A percentile compares a stretch with the other conserved stretches of the same genome.
These are phyloP conservation scores for Cephus rjabovi DNA, from an alignment of 2,888 invertebrate genomes.

Conservation along the genomic window DNA sequence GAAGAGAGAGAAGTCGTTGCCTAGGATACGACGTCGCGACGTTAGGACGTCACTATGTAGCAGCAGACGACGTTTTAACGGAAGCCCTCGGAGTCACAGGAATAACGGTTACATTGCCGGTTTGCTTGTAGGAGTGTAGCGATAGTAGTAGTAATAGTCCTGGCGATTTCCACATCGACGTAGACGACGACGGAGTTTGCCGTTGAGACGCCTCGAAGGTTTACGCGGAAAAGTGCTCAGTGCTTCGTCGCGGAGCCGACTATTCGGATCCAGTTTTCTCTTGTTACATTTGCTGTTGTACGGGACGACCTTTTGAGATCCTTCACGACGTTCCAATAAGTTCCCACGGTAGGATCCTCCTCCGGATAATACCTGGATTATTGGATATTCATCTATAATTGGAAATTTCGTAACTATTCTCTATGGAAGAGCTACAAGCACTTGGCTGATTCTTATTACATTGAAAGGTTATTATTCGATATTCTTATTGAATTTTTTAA, in stretches of 20 bases:
- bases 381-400: not conserved
- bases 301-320: not conserved
- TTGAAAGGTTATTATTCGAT: not conserved
- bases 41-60: not conserved
- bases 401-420: not conserved
- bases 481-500: not conserved
- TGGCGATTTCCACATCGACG: not conserved
- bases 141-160: not conserved
- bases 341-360: not conserved
- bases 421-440: not conserved
- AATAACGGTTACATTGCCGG: not conserved
- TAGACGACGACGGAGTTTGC: not conserved
- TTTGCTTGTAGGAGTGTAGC: not conserved
- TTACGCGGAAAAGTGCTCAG: not conserved
- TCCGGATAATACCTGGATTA: not conserved
- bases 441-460: not conserved
- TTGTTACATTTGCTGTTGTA: not conserved
- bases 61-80: not conserved
- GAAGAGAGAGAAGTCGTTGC: constrained; percentile 29
- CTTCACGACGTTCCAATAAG: not conserved
- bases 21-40: constrained; percentile 37
- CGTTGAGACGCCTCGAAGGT: not conserved
- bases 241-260: not conserved
- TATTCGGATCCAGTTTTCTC: not conserved
- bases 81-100: not conserved